Conservation (phyloP, 1,140 invertebrate species). For the Eubasilissa regina region DNA sequence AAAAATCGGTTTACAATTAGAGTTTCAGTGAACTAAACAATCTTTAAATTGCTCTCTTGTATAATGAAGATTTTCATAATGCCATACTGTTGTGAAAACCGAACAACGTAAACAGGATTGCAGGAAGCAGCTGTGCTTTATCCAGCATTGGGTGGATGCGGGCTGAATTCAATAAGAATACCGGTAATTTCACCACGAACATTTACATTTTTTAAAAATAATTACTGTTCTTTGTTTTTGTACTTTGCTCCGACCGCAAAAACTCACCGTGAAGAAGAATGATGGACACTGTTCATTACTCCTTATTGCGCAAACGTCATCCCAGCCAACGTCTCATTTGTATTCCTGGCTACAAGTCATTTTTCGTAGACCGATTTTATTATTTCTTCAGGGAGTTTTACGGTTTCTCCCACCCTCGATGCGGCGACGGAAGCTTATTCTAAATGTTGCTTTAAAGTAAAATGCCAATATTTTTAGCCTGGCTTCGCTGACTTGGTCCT, state of each 20-base stretch:
- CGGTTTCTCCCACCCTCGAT: not conserved
- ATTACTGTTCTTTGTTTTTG: not conserved
- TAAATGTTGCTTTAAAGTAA: not conserved
- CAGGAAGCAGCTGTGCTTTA: too few species aligned
- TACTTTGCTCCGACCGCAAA: not conserved
- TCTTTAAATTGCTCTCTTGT: too few species aligned
- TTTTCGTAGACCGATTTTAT: slow-evolving; percentile 20
- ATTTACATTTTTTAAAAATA: not conserved
- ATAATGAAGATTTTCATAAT: too few species aligned
- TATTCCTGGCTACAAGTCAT: slow-evolving; percentile 8
- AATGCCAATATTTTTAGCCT: not conserved
- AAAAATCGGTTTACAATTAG: too few species aligned
- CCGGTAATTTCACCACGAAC: not conserved
- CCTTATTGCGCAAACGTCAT: slow-evolving; percentile 14
- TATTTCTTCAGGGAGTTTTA: slow-evolving; percentile 8
- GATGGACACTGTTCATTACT: slow-evolving; percentile 28
- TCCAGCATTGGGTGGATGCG: too few species aligned
- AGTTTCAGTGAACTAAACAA: too few species aligned
- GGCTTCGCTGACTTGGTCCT: too few species aligned
- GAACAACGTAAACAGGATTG: too few species aligned
- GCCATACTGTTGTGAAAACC: too few species aligned
- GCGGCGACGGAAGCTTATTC: not conserved
- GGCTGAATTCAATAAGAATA: not conserved
- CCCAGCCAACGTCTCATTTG: slow-evolving; percentile 24
- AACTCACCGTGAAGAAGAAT: not conserved